Percentiles rank a stretch among this genome's conserved stretches.
Evolutionary conservation across 1,140 invertebrate species (phyloP).

Genomic region (Phymastichus coffea): DNA sequence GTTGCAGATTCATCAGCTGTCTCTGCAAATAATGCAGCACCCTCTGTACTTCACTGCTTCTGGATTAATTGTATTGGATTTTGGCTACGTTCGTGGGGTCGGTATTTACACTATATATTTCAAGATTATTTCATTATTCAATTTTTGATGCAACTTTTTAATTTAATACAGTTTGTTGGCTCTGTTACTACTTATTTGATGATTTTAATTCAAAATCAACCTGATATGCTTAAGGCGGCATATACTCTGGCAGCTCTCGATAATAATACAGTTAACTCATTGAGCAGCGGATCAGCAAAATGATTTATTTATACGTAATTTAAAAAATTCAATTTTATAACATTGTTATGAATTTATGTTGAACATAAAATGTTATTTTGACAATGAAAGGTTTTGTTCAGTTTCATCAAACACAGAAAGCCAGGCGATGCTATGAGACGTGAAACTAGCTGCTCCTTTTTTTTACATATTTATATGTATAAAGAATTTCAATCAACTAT

Average conservation of each 20-base stretch:
- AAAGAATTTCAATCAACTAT: too few species aligned
- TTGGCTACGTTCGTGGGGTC: constrained; percentile 37
- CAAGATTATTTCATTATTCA: background rate
- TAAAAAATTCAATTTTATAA: too few species aligned
- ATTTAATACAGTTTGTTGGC: constrained; percentile 60
- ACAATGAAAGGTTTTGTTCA: too few species aligned
- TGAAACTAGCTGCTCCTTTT: too few species aligned
- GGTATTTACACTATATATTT: background rate
- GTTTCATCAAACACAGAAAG: too few species aligned
- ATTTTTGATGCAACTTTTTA: background rate
- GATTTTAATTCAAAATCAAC: constrained; percentile 60
- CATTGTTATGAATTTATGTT: too few species aligned
- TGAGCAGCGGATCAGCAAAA: too few species aligned
- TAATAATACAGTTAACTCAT: background rate
- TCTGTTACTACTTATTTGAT: constrained; percentile 69
- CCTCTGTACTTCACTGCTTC: constrained; percentile 38
- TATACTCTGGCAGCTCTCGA: background rate
- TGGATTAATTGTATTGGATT: constrained; percentile 39
- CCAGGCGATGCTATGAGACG: too few species aligned
- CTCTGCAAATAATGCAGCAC: constrained; percentile 40
- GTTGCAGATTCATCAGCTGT: constrained; percentile 39
- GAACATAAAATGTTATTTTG: too few species aligned
- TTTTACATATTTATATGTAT: too few species aligned
- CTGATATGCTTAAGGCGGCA: constrained; percentile 9
- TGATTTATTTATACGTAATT: too few species aligned